Base-by-base conservation (phyloP, 2,113 vertebrate species). In the Leptocoma aspasia region DNA sequence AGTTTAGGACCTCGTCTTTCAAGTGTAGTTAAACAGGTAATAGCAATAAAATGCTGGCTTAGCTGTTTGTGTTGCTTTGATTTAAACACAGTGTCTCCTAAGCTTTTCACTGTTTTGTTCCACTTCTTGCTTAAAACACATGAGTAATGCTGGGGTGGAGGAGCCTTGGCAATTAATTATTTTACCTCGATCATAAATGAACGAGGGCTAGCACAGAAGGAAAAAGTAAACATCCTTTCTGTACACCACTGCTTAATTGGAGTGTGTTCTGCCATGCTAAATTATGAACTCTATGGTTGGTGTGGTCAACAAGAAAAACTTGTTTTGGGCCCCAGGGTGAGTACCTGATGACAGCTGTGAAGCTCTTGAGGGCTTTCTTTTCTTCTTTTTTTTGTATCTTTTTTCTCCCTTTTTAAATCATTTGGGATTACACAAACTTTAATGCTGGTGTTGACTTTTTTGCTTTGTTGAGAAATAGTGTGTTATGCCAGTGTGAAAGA, bases 221-320 rank as follows among this genome's bases (percentile, higher is more conserved):
- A 75, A 91, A 82, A 88, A 39, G 18, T 66, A 93, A 95, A 93
- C 82, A 91, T 95, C 86, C 66, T 72, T 95, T 89, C 85, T 90
- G 41, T 87, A 26, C 7, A 47, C 44, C 39, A 60, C 26, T 81
- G 44, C 76, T 92, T 90, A 86, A 80, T 57, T 90, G 59, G 73
- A 89, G 44, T 76, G 61, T 83, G 69, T 82, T 82, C 49, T 76
- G 92, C 92, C 56, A 57, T 69, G 63, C 88, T 91, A 57, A 90
- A 84, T 39, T 16, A 18, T 39, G 76, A 68, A 59, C 42, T 86
- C 80, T 81, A 90, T 85, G 86, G 64, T 63, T 91, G 63, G 30
- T 88, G 73, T 94, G 90, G 87, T 89, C 78, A 88, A 90, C 90
- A 70, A 66, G 94, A 94, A 97, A 95, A 95, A 77, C 96, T 88